Evolutionary conservation across 1,140 invertebrate species (phyloP), one percentile per base, ranked within the genome.

Genomic region (Hydropsyche tenuis): DNA sequence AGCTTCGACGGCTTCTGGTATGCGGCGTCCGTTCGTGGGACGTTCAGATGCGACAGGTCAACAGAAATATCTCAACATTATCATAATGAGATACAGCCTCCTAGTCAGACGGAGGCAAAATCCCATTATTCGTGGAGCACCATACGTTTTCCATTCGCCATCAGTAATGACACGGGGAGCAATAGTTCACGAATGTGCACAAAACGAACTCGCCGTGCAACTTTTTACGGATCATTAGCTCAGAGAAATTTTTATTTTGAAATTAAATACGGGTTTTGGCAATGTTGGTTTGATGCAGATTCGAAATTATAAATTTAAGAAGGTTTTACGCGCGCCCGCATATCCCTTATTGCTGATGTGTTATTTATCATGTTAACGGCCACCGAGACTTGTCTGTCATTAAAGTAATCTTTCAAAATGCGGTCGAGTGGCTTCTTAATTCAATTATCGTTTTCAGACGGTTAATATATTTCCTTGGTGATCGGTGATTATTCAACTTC

Each of bases 1-100:
- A 45, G 30, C 11, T 18, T 16, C n/a, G 63, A 60, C 16, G 18
- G 27, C 63, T 65, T 65, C 63, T 43, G 63, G 63, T 65, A 65
- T 65, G 63, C 30, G 20, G 22, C 11, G 18, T 25, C 56, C 9
- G 51, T 60, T 14, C 56, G 56, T 60, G 56, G 56, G 56, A 53
- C 20, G 60, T 14, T 25, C 20, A 30, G 60, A 65, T 60, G 56
- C 56, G 56, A 65, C 63, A 45, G 42, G 30, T 65, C 42, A 65
- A 11, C 16, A 43, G 42, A 65, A 65, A 65, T 65, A 65, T 65
- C 63, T 65, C 63, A 16, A 16, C 63, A 65, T 45, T 65, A 65
- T 65, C 30, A 65, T 65, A 65, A 65, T 65, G 63, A 42, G 42
- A 65, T 65, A 65, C 30, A 65, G 30, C 42, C 63, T 65, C 63